Conservation (phyloP, 2,888 invertebrate species). For the Protonemura montana region DNA sequence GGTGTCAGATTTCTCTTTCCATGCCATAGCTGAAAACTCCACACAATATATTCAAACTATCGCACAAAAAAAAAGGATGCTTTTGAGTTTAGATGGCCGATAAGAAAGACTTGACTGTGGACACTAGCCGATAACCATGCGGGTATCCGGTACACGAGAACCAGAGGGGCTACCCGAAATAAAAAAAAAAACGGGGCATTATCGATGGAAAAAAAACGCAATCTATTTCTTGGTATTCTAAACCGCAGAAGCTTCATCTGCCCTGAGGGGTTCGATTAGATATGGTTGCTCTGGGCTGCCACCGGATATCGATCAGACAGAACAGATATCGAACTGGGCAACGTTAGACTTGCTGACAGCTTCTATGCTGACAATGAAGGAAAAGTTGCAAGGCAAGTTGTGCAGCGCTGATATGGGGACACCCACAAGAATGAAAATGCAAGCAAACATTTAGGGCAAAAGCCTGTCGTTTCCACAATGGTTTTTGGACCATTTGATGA, state of each 20-base stretch:
- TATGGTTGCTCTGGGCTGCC: not conserved
- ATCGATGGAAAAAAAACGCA: not conserved
- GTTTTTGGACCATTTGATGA: too few species aligned
- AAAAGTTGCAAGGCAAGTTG: not conserved
- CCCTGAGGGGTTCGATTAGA: not conserved
- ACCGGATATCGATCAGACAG: not conserved
- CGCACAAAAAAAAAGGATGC: not conserved
- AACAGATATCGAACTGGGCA: not conserved
- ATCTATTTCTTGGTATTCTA: not conserved
- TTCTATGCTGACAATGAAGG: not conserved
- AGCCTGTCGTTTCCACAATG: too few species aligned
- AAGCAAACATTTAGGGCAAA: too few species aligned
- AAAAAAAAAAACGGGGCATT: not conserved
- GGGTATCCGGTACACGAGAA: not conserved
- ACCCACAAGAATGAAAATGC: too few species aligned
- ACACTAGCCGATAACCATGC: not conserved
- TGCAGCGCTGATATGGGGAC: too few species aligned
- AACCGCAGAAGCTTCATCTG: not conserved
- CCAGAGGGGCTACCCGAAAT: not conserved
- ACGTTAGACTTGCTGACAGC: too few species aligned
- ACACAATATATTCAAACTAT: too few species aligned
- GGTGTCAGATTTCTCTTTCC: too few species aligned
- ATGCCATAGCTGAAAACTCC: too few species aligned
- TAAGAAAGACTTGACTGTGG: not conserved
- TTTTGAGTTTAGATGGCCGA: not conserved